Conservation (phyloP, 2,797 vertebrate genomes). For the Chromis chromis region DNA sequence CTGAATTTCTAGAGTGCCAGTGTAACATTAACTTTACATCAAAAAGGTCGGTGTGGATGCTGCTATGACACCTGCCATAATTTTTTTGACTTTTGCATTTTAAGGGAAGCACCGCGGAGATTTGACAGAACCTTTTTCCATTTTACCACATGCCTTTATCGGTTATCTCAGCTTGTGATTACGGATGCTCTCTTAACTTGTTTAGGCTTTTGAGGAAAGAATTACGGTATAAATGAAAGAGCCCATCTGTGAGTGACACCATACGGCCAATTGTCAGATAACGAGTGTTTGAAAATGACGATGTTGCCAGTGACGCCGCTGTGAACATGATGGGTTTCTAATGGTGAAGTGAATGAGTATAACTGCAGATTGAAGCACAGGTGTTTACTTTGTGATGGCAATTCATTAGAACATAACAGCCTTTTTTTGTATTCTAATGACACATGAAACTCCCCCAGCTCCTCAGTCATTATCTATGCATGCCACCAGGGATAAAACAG, state of each 20-base stretch:
- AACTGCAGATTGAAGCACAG: conserved; percentile 50
- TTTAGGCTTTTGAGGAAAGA: conserved; percentile 30
- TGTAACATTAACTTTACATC: too few species aligned
- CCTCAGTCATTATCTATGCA: conserved; percentile 36
- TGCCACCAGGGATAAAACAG: conserved; percentile 27
- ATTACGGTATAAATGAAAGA: conserved; percentile 28
- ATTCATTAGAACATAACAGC: conserved; percentile 63
- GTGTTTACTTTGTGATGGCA: conserved; percentile 60
- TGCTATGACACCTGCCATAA: not conserved
- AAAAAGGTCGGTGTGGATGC: too few species aligned
- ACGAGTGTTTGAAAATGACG: conserved; percentile 44
- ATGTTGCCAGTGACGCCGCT: conserved; percentile 27
- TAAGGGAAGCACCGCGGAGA: not conserved
- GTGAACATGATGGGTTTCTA: conserved; percentile 42
- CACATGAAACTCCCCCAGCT: conserved; percentile 37
- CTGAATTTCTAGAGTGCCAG: too few species aligned
- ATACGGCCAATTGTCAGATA: conserved; percentile 18
- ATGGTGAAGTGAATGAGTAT: conserved; percentile 43
- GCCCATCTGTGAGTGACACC: conserved; percentile 15
- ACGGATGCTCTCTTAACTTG: conserved; percentile 26
- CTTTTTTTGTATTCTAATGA: conserved; percentile 50
- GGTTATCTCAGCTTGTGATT: conserved; percentile 14
- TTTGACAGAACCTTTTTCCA: not conserved
- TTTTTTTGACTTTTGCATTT: conserved; percentile 8
- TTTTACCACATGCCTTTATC: conserved; percentile 14